A percentile compares a stretch with the other conserved stretches of the same genome.
phyloP scores from a whole-genome alignment of 2,888 invertebrate genomes.

The Sclerodermus sp. region DNA sequence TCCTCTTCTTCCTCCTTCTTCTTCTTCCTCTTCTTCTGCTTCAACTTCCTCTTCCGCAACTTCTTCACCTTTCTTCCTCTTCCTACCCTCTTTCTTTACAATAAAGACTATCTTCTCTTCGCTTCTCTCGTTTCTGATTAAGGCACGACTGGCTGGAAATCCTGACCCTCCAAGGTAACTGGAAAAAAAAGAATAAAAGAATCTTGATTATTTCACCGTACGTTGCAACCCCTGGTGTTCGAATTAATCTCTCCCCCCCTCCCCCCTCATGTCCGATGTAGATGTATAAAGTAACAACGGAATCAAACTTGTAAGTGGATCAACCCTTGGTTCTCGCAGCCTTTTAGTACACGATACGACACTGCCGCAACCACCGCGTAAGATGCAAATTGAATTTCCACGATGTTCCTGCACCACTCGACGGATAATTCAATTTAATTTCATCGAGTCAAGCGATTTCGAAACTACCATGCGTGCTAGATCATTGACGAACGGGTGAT shows the following conservation, averaged over 20 bases:
- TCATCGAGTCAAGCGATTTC: constrained; percentile 31
- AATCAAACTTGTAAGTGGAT: background rate
- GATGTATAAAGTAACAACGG: background rate
- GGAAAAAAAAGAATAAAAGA: too few relatives aligned
- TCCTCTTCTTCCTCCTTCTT: background rate
- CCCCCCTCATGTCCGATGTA: too few relatives aligned
- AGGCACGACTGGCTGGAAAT: too few relatives aligned
- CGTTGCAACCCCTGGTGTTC: too few relatives aligned
- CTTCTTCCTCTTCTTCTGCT: too few relatives aligned
- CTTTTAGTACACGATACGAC: constrained; percentile 8
- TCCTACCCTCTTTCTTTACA: background rate
- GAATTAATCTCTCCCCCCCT: too few relatives aligned
- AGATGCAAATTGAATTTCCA: constrained; percentile 37
- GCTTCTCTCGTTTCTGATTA: too few relatives aligned
- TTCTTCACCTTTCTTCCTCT: constrained; percentile 10
- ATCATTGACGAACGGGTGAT: too few relatives aligned
- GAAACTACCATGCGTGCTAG: too few relatives aligned
- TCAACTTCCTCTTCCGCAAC: constrained; percentile 10
- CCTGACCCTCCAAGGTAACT: too few relatives aligned
- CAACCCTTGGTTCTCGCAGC: background rate
- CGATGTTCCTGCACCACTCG: constrained; percentile 13
- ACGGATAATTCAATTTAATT: constrained; percentile 35
- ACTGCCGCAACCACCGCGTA: constrained; percentile 22
- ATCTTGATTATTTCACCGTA: too few relatives aligned
- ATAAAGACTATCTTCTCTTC: too few relatives aligned